Evolutionary conservation across 2,888 invertebrate species (phyloP).

Genomic region (Eretmocerus hayati): DNA sequence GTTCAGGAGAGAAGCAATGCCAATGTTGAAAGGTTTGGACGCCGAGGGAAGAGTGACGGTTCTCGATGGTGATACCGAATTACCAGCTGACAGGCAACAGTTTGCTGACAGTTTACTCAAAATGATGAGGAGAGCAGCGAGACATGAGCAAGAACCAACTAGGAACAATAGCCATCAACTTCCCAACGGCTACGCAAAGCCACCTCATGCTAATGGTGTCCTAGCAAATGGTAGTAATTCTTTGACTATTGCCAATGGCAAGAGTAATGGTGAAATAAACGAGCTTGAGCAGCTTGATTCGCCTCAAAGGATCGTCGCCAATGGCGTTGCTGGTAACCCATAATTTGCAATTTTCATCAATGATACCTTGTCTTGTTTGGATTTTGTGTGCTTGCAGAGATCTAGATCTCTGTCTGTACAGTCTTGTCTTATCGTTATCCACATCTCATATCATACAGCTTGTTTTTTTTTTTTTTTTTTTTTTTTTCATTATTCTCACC

Average conservation of each 20-base stretch:
- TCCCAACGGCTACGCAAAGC: background rate
- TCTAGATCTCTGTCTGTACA: no score
- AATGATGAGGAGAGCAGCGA: conserved; percentile 54
- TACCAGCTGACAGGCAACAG: conserved; percentile 68
- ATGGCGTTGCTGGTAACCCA: background rate
- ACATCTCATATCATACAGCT: no score
- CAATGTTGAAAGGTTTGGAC: conserved; percentile 81
- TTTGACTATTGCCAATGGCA: no score
- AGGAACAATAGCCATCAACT: conserved; percentile 25
- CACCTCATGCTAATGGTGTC: no score
- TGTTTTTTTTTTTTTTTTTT: no score
- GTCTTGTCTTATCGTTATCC: no score
- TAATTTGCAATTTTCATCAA: no score
- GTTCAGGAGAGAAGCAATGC: conserved; percentile 80
- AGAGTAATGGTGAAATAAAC: no score
- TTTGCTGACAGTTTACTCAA: conserved; percentile 65
- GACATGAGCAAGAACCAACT: conserved; percentile 24
- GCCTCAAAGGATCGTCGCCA: background rate
- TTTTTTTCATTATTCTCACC: no score
- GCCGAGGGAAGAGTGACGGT: conserved; percentile 75
- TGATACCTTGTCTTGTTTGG: no score
- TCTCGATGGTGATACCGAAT: conserved; percentile 82
- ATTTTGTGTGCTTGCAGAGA: no score
- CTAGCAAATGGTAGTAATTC: no score
- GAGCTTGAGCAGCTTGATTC: background rate